Percentiles rank a stretch among this genome's conserved stretches.
These are phyloP conservation scores for Coccyzus lansbergi DNA, from an alignment of 2,797 vertebrate genomes.

Conservation along the genomic window DNA sequence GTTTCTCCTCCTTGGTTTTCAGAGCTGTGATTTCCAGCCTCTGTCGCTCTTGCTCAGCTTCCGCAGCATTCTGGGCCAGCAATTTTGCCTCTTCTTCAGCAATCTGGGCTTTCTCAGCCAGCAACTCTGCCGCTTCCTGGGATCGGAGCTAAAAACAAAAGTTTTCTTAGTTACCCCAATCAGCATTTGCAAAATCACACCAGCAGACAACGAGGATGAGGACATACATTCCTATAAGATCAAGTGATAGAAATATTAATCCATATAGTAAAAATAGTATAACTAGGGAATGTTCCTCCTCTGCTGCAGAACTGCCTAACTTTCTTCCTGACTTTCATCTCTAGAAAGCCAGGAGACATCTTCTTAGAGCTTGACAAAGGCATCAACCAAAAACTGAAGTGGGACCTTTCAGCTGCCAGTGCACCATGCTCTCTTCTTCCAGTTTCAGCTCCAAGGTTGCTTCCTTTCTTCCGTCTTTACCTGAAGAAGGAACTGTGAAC, in stretches of 20 bases:
- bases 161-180: neutral
- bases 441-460: neutral
- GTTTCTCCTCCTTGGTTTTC: slow-evolving; percentile 92
- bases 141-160: slow-evolving; percentile 82
- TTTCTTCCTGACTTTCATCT: neutral
- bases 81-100: slow-evolving; percentile 93
- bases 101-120: slow-evolving; percentile 95
- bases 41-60: slow-evolving; percentile 91
- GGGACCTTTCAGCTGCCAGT: neutral
- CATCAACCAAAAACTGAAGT: neutral
- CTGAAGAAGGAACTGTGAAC: neutral
- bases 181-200: neutral
- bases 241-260: neutral
- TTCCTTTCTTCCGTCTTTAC: neutral
- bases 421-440: neutral
- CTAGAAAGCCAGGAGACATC: neutral
- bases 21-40: slow-evolving; percentile 90
- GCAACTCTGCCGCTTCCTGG: slow-evolving; percentile 90
- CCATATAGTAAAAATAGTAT: neutral
- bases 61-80: slow-evolving; percentile 92
- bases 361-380: neutral
- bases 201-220: neutral
- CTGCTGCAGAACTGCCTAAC: neutral
- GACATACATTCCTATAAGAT: neutral
- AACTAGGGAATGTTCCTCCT: neutral